Evolutionary conservation across 2,113 vertebrate species (phyloP), one percentile per base, ranked within the genome.

Genomic region (Strix uralensis): DNA sequence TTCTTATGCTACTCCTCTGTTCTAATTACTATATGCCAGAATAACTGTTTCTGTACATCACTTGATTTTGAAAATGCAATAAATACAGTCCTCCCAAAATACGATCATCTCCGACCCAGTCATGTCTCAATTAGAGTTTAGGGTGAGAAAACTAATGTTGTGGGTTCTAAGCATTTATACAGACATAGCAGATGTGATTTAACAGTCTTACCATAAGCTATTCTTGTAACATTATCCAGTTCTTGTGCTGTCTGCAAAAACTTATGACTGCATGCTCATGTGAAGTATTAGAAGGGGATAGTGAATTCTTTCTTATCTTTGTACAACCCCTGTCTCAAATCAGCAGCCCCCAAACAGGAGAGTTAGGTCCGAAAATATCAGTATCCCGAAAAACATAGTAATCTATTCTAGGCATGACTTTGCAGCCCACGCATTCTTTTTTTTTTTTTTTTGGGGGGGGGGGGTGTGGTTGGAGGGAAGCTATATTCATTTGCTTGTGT

Each of bases 381-480:
- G 13, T 29, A 77, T 10, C 10, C 58, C 72, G 26, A 18, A 83
- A 90, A 90, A 83, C 8, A 6, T 0, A 32, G 15, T 19, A 27
- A 80, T 29, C 23, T 74, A 1, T 18, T 44, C 36, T 7, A 54
- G 67, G 7, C 19, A 38, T 6, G 49, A 46, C 25, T 54, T 54
- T 38, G n/a, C 34, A 73, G 49, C 19, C 32, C 42, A 27, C 1
- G 8, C 13, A 25, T 36, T 94, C 30, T 19, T 1, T 11, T 16
- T 11, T 15, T 80, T 22, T 36, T 36, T 36, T 36, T n/a, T n/a
- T n/a, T n/a, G n/a, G n/a, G n/a, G 36, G 36, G 36, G 13, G 5
- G 3, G 7, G 1, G 7, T 23, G 11, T 5, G 3, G 7, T 1
- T 5, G 27, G n/a, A 5, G 4, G 9, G 34, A 47, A 61, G 17